Percentiles rank a stretch among this genome's conserved stretches.
Conservation (phyloP, 2,113 vertebrate genomes). For the Sander vitreus region DNA sequence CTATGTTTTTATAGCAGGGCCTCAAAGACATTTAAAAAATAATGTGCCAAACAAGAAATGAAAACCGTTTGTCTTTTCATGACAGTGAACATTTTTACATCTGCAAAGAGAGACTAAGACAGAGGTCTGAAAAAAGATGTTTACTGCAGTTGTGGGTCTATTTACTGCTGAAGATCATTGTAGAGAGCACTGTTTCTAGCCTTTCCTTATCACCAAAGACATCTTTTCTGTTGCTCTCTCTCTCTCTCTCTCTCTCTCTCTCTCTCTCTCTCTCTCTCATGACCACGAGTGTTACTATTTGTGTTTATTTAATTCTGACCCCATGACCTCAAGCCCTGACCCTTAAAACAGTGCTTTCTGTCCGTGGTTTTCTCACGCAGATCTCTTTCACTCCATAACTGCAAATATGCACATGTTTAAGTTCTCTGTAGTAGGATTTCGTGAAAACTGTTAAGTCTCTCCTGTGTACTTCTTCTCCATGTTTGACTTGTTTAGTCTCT, state of each 20-base stretch:
- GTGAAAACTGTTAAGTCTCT: neutral
- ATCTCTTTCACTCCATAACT: slow-evolving; percentile 25
- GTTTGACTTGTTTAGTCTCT: slow-evolving; percentile 49
- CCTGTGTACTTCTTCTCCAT: neutral
- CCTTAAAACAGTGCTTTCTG: neutral
- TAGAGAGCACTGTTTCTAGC: neutral
- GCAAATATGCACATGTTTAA: slow-evolving; percentile 11
- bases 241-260: neutral
- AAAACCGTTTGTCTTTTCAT: neutral
- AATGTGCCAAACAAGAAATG: neutral
- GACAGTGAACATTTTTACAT: slow-evolving; percentile 7
- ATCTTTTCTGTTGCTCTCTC: neutral
- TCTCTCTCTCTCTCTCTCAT: neutral
- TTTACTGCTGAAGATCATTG: slow-evolving; percentile 3
- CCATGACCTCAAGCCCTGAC: slow-evolving; percentile 42
- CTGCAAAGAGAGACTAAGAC: neutral
- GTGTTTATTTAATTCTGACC: slow-evolving; percentile 61
- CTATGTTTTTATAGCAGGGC: slow-evolving; percentile 1
- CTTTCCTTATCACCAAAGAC: neutral
- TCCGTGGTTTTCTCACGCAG: slow-evolving; percentile 46
- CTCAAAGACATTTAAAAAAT: slow-evolving; percentile 5
- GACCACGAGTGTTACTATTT: slow-evolving; percentile 11
- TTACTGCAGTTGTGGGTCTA: neutral
- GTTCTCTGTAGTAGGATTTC: slow-evolving; percentile 10
- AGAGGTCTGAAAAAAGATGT: neutral